A percentile compares a stretch with the other conserved stretches of the same genome.
phyloP scores from a whole-genome alignment of 2,888 invertebrate species.

The Eupithecia vulgata region DNA sequence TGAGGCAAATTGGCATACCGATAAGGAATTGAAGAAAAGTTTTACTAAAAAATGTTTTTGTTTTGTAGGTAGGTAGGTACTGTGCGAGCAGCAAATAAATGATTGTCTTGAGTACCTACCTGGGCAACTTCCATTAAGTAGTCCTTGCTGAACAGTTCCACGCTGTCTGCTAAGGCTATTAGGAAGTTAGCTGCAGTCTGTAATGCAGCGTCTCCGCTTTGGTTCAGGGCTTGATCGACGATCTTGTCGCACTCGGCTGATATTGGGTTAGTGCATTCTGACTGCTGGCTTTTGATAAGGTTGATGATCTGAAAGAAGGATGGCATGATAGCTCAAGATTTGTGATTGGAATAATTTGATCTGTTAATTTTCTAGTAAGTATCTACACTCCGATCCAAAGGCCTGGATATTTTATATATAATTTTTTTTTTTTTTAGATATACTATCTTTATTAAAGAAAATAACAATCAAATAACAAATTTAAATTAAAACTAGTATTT shows the following conservation, averaged over 20 bases:
- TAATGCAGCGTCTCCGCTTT: not conserved
- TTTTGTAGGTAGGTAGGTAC: too few relatives aligned
- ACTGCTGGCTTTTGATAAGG: not conserved
- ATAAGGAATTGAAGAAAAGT: too few relatives aligned
- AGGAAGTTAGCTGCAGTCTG: not conserved
- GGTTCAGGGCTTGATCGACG: not conserved
- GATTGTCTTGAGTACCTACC: not conserved
- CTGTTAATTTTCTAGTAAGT: too few relatives aligned
- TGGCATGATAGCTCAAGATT: not conserved
- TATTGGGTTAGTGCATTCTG: not conserved
- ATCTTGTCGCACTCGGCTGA: not conserved
- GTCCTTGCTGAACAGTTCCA: not conserved
- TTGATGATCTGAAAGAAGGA: not conserved
- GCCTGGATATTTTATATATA: too few relatives aligned
- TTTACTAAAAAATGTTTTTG: too few relatives aligned
- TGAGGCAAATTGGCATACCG: too few relatives aligned
- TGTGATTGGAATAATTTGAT: too few relatives aligned
- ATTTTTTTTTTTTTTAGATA: too few relatives aligned
- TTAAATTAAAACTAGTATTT: too few relatives aligned
- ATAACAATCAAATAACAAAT: too few relatives aligned
- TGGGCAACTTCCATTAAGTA: not conserved
- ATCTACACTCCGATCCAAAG: too few relatives aligned
- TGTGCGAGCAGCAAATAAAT: not conserved
- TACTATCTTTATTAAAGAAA: too few relatives aligned
- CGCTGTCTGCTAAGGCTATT: not conserved